Percentiles rank a stretch among this genome's conserved stretches.
Conservation (phyloP, 2,797 vertebrate species). For the Chloroceryle inda region DNA sequence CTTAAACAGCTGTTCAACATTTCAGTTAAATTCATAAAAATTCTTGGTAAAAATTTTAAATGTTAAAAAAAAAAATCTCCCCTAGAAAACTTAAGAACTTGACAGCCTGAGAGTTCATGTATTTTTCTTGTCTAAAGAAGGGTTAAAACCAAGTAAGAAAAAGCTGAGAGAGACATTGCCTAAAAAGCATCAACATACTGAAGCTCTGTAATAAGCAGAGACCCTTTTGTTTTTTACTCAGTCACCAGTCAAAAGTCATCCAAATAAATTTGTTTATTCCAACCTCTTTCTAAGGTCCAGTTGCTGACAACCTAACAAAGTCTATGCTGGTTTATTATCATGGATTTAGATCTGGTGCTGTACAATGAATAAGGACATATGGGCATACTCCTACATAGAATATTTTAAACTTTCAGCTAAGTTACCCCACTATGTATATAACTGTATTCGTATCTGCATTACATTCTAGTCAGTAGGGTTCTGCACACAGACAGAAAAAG, state of each 20-base stretch:
- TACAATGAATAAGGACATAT: not conserved
- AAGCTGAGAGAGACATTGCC: not conserved
- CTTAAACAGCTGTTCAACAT: not conserved
- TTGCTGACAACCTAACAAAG: not conserved
- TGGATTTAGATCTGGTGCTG: not conserved
- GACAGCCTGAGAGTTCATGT: not conserved
- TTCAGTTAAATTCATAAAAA: not conserved
- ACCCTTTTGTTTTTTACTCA: not conserved
- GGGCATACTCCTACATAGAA: not conserved
- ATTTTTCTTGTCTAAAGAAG: not conserved
- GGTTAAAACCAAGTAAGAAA: not conserved
- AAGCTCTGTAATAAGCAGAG: not conserved
- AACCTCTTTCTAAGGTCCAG: not conserved
- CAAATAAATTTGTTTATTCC: not conserved
- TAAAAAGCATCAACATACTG: not conserved
- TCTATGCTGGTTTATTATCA: not conserved
- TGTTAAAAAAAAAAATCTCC: not conserved
- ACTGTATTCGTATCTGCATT: not conserved
- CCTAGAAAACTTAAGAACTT: not conserved
- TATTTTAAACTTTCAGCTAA: not conserved
- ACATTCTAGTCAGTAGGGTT: not conserved
- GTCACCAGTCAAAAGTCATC: not conserved
- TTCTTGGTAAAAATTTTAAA: not conserved
- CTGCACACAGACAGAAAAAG: not conserved
- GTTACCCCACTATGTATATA: not conserved